phyloP scores from a whole-genome alignment of 2,113 vertebrate genomes.

The Semnopithecus entellus region DNA sequence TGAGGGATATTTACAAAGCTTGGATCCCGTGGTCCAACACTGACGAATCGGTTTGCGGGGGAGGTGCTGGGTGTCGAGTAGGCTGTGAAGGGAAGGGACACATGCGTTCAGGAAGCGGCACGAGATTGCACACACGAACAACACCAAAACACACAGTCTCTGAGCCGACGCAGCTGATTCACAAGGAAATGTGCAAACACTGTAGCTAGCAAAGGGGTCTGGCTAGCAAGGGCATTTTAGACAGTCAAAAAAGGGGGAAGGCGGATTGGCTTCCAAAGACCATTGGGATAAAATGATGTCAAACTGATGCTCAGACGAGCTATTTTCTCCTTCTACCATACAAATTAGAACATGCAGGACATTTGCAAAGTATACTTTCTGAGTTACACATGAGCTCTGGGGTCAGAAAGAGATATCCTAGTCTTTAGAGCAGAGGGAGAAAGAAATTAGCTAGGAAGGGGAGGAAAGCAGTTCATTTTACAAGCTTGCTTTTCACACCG shows the following conservation, averaged over 20 bases:
- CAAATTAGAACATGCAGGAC: constrained; percentile 71
- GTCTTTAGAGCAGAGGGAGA: constrained; percentile 30
- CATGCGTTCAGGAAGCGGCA: constrained; percentile 91
- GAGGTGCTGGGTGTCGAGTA: constrained; percentile 99
- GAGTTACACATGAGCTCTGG: constrained; percentile 41
- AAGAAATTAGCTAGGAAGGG: constrained; percentile 35
- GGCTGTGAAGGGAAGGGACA: constrained; percentile 91
- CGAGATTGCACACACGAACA: constrained; percentile 86
- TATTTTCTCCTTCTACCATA: constrained; percentile 8
- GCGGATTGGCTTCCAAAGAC: neutral
- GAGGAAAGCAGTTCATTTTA: constrained; percentile 12
- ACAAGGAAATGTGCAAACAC: constrained; percentile 83
- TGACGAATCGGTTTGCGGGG: constrained; percentile 99
- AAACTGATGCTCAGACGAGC: neutral
- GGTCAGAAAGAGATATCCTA: neutral
- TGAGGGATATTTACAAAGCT: constrained; percentile 99
- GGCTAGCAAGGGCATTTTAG: constrained; percentile 64
- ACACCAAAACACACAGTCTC: constrained; percentile 87
- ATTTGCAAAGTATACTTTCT: constrained; percentile 41
- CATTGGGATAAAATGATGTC: neutral
- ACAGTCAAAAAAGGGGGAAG: constrained; percentile 64
- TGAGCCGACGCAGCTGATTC: constrained; percentile 85
- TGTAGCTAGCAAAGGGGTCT: constrained; percentile 82
- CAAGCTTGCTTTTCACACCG: constrained; percentile 72
- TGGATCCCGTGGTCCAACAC: constrained; percentile 98